Conservation (phyloP, 2,113 vertebrate genomes). For the Formicarius rufipectus region DNA sequence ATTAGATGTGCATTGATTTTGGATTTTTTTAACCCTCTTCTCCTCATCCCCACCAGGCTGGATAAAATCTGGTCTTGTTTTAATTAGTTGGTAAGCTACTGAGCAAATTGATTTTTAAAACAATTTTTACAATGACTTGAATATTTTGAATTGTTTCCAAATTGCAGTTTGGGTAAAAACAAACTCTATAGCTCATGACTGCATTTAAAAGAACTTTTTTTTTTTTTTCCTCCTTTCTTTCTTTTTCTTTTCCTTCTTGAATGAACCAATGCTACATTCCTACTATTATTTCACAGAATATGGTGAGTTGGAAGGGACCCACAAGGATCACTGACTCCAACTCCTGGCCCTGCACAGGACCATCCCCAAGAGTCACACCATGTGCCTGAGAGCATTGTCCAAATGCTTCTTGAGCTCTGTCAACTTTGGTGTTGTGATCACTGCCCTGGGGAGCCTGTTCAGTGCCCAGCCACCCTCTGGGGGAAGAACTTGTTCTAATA, state of each 20-base stretch:
- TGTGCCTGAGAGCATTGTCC: background rate
- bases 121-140: slow-evolving; percentile 25
- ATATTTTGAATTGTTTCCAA: slow-evolving; percentile 17
- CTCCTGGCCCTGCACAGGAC: background rate
- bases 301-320: background rate
- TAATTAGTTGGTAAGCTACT: slow-evolving; percentile 29
- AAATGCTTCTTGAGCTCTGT: background rate
- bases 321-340: background rate
- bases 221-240: no score
- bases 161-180: background rate
- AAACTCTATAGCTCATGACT: background rate
- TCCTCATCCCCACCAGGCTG: fast-evolving
- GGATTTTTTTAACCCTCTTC: background rate
- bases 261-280: background rate
- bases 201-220: background rate
- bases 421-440: background rate
- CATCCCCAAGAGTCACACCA: background rate
- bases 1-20: background rate
- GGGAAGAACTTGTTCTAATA: background rate
- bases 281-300: background rate
- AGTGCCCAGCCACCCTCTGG: background rate
- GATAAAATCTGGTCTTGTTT: background rate
- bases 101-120: slow-evolving; percentile 53
- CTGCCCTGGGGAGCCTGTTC: background rate
- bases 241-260: background rate